Percentiles rank a stretch among this genome's conserved stretches.
These are phyloP conservation scores for Microctonus aethiopoides DNA, from an alignment of 2,888 invertebrate genomes.

Conservation along the genomic window DNA sequence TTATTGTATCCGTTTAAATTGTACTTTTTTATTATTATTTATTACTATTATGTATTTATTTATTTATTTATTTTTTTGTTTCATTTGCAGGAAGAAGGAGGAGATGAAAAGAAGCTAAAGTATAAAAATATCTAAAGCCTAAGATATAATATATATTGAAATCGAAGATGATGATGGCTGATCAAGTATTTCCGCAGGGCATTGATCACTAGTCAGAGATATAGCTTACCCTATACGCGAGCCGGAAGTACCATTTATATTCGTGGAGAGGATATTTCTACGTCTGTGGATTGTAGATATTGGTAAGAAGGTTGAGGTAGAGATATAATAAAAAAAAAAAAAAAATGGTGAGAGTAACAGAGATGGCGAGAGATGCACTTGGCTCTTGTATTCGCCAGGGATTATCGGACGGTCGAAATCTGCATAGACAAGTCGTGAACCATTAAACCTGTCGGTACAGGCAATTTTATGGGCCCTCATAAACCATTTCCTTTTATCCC, in stretches of 20 bases:
- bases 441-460: conserved; percentile 50
- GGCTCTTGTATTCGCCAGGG: background rate
- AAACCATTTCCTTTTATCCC: conserved; percentile 41
- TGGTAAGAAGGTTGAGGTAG: background rate
- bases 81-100: background rate
- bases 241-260: conserved; percentile 23
- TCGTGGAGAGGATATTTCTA: conserved; percentile 10
- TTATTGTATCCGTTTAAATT: background rate
- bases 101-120: background rate
- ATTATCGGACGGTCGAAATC: conserved; percentile 58
- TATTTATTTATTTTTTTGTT: background rate
- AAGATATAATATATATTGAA: background rate
- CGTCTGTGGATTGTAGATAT: background rate
- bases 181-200: conserved; percentile 12
- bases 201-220: conserved; percentile 15
- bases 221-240: background rate
- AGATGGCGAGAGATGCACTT: conserved; percentile 19
- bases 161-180: conserved; percentile 9
- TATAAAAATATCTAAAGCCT: conserved; percentile 2
- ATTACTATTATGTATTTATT: background rate
- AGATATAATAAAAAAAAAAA: background rate
- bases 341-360: background rate
- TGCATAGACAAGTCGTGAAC: conserved; percentile 63
- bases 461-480: conserved; percentile 43
- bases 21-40: background rate